Evolutionary conservation across 2,797 vertebrate genomes (phyloP), one percentile per base, ranked within the genome.

Genomic region (Anisognathus igniventris): DNA sequence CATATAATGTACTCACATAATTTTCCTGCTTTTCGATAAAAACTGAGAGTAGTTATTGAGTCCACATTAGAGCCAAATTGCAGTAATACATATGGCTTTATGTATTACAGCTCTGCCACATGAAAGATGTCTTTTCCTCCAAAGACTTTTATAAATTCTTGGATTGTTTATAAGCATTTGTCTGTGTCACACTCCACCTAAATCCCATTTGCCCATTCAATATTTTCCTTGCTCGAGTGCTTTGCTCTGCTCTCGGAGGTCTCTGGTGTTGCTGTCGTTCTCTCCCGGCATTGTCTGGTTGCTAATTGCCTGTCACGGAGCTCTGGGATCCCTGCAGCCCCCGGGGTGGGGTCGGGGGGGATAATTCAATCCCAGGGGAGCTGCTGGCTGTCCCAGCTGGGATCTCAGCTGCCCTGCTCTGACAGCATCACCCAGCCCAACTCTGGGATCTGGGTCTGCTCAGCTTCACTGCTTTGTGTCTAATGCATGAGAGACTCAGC

Each of bases 321-420:
- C 84, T 72, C 48, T 24, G 14, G 21, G 57, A 44, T 92, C 78
- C 81, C 83, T 56, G 88, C 62, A 97, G 96, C 89, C 89, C 83
- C 64, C 42, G 4, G 31, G 82, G 40, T 62, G 95, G 95, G 93
- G 77, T 95, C 64, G 71, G 86, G 90, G 51, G 10, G 72, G 73
- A 77, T 87, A 93, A 96, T 97, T 94, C 95, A 87, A 62, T 96
- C 91, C 40, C 73, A 12, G 6, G 24, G 35, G 64, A 57, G 62
- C 96, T 94, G 85, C 27, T 93, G 90, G 83, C 31, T 70, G 95
- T 95, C 95, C 94, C 75, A 35, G 80, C 28, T 47, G 1, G 64
- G 50, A 71, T 66, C 76, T 62, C 50, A 11, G 67, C 82, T 74
- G 90, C 50, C 56, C 71, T 8, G 33, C 53, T 66, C 73, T 56